Evolutionary conservation across 2,888 invertebrate species (phyloP), one percentile per base, ranked within the genome.

Genomic region (Orthosia cruda): DNA sequence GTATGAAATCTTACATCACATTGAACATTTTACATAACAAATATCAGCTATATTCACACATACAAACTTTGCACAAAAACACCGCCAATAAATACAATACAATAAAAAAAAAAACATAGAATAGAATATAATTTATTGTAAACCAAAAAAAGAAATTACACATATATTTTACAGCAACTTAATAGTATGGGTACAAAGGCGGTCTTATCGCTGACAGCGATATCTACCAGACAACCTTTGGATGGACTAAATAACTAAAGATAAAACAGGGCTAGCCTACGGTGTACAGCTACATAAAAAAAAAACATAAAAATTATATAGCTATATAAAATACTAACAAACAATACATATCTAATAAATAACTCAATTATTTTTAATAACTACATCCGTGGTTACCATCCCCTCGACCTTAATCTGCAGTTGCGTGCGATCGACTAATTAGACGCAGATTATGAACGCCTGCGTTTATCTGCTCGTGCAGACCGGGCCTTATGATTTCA

Each of bases 401-500:
- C 26, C 40, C 12, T 52, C 66, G 84, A 64, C 75, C 74, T 76
- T 83, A 69, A 77, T 75, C 72, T 59, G 23, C 47, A 58, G 67
- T 82, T 50, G 81, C 86, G 83, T 79, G 88, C 70, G 55, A 79
- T 78, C 55, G 57, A 77, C 61, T 83, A 84, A 83, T 87, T 83
- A 76, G 59, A 65, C 15, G 67, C 71, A 32, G 61, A 76, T 77
- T 74, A 74, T 75, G 70, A 62, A 80, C 81, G 75, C 62, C n/a
- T 69, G 62, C 79, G 69, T 71, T 77, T 80, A 66, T 76, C 77
- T 65, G 71, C 64, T 67, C 88, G 91, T 91, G 91, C 85, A 89
- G 89, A 91, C 82, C 64, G 59, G 80, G 81, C 80, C 83, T 84
- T 78, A 88, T 87, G 88, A 89, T 92, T 92, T 91, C 90, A 88